Evolutionary conservation across 2,113 vertebrate species (phyloP), one percentile per base, ranked within the genome.

Genomic region (Motacilla alba): DNA sequence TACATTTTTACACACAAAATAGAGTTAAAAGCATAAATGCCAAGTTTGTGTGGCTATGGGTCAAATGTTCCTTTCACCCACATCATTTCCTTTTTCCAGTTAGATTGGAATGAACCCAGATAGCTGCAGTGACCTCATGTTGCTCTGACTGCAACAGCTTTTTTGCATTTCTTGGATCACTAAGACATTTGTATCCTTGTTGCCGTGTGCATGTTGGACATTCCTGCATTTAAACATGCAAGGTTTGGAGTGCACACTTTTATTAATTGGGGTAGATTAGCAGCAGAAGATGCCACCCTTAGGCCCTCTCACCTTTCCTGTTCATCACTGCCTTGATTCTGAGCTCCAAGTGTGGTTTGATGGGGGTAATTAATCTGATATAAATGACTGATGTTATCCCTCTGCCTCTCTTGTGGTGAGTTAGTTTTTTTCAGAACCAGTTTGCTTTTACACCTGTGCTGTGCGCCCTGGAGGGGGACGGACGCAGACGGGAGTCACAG

Each of bases 91-190:
- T 58, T 69, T 83, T 60, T 53, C 67, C 93, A 39, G 50, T 83
- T 24, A 63, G 39, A 33, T 33, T 11, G 6, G 60, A 59, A 52
- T 8, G 39, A 90, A 68, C 44, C 9, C 87, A 64, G 14, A 41
- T 75, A 82, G 39, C 47, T 49, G 63, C 3, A 4, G 9, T 47
- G 64, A 94, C 44, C 66, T 90, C 23, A 5, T 12, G 15, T 74
- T 52, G 47, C 50, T 41, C 59, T 74, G 68, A 68, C 15, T 41
- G 56, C 47, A 37, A n/a, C 41, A 41, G 15, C 23, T 74, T 67
- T 88, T 90, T 83, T 92, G 39, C 75, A 64, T 94, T 91, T 94
- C 56, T 86, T 88, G 92, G 56, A 70, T 86, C 68, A 26, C 83
- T 66, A 79, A 68, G 70, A 66, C 16, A 44, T 87, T 69, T 66